phyloP scores from a whole-genome alignment of 2,797 vertebrate genomes.

The Buphagus erythrorhynchus region DNA sequence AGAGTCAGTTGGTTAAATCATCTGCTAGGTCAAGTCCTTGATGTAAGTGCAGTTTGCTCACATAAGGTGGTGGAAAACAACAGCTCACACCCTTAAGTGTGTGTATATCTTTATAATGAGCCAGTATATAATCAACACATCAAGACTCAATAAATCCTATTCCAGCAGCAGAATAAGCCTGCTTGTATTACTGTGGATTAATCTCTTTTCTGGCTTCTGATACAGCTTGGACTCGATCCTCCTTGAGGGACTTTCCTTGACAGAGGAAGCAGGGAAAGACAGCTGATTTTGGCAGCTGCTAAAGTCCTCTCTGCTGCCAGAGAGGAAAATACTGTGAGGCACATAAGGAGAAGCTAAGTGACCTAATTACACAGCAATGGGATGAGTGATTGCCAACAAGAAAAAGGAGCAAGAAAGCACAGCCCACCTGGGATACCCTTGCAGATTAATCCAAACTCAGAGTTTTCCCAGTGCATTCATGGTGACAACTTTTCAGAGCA shows the following conservation, averaged over 20 bases:
- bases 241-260: background rate
- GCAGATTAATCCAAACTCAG: background rate
- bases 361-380: constrained; percentile 41
- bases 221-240: background rate
- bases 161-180: background rate
- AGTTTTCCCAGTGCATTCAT: background rate
- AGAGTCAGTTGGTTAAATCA: background rate
- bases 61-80: constrained; percentile 23
- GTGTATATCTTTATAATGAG: background rate
- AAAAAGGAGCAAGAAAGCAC: background rate
- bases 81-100: background rate
- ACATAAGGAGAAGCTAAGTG: constrained; percentile 9
- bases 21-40: background rate
- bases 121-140: background rate
- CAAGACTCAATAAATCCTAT: background rate
- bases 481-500: background rate
- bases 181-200: background rate
- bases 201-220: background rate
- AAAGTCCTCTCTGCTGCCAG: background rate
- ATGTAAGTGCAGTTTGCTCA: constrained; percentile 3
- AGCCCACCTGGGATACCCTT: background rate
- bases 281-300: constrained; percentile 26
- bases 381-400: background rate
- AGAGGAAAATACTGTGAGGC: background rate
- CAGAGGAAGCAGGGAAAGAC: background rate